Percentiles rank a stretch among this genome's conserved stretches.
phyloP scores from a whole-genome alignment of 2,797 vertebrate genomes.

The Ataeniobius toweri region DNA sequence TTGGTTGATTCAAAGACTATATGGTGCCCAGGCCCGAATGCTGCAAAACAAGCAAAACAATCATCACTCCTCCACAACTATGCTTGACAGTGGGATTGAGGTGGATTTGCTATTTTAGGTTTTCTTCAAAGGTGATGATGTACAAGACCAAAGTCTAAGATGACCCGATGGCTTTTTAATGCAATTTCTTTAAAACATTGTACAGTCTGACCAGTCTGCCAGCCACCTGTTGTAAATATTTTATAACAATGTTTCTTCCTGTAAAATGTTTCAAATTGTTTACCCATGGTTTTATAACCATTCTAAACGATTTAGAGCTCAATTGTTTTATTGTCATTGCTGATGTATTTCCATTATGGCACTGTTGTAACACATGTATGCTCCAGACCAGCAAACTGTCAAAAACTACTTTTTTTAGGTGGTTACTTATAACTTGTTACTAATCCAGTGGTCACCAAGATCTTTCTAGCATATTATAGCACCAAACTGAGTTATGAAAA shows the following conservation, averaged over 20 bases:
- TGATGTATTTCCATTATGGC: not conserved
- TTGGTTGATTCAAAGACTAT: not conserved
- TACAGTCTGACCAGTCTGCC: not conserved
- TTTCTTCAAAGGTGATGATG: not conserved
- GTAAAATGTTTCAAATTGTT: not conserved
- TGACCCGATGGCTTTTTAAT: not conserved
- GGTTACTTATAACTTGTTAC: too few species aligned
- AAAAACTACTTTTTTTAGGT: not conserved
- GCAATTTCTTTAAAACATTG: not conserved
- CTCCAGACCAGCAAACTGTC: not conserved
- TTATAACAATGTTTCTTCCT: not conserved
- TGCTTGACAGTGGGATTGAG: not conserved
- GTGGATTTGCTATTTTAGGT: not conserved
- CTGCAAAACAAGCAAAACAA: not conserved
- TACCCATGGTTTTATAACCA: not conserved
- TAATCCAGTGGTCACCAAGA: not conserved
- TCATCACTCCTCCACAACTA: not conserved
- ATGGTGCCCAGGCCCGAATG: not conserved
- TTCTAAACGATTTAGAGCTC: not conserved
- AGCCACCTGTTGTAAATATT: not conserved
- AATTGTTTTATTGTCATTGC: not conserved
- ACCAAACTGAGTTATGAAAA: conserved; percentile 29
- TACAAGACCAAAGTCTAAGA: not conserved
- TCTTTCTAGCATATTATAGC: conserved; percentile 24
- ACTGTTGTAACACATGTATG: not conserved